Base-by-base conservation (phyloP, 2,113 vertebrate species). In the Plectropomus leopardus region DNA sequence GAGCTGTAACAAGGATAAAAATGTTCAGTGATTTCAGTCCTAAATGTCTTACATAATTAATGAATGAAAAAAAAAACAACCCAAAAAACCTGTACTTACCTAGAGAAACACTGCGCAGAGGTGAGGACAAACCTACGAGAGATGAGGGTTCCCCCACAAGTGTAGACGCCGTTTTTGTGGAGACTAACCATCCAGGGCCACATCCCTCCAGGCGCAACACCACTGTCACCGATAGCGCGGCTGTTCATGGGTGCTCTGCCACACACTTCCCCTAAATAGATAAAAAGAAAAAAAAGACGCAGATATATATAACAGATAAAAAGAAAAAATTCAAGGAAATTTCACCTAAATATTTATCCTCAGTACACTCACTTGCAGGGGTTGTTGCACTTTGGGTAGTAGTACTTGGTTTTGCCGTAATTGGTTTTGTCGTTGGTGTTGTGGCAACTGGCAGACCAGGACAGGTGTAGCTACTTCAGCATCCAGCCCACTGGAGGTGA, bases 131-230 rank as follows among this genome's bases (percentile, higher is more conserved):
- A 94, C 0, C n/a, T 83, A 1, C 69, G 40, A 23, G 87, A 3
- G 0, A 96, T 92, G 67, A 96, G 92, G 26, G 94, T 90, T 79
- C 93, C 96, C 21, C 94, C 94, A 55, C 95, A 96, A 13, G 91
- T 15, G 8, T 94, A 93, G 0, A 4, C 0, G 0, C 86, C 54
- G 0, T 77, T 32, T 5, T 71, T 40, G 21, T 92, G 91, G 50
- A 96, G 78, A 72, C 95, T 93, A 34, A 93, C 94, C 60, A 96
- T 93, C 96, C 95, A 96, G 2, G 96, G 95, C 95, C 95, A 96
- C 1, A 30, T 67, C 17, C 65, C 86, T n/a, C 50, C 64, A 24
- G 70, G 44, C 21, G 63, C 86, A 51, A 59, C 24, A 34, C 75
- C 74, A 15, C 48, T 65, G 53, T 80, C 34, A 10, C 78, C 67